A percentile compares a stretch with the other conserved stretches of the same genome.
phyloP scores from a whole-genome alignment of 2,888 invertebrate genomes.

The Trimorus sp. region DNA sequence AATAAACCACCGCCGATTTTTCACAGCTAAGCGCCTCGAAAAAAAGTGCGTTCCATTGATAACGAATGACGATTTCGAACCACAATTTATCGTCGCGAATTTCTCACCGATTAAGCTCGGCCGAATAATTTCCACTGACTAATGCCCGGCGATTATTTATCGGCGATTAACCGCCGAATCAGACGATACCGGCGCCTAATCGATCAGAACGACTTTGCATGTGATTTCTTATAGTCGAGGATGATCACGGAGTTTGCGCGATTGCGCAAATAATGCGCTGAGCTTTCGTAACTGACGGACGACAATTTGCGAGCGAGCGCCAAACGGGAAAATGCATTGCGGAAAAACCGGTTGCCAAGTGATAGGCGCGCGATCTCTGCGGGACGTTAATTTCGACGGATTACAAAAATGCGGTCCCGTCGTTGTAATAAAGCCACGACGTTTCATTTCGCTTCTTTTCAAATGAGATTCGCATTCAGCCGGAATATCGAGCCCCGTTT shows the following conservation, averaged over 20 bases:
- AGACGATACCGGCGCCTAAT: not conserved
- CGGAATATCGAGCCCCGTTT: constrained; percentile 55
- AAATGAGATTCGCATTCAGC: constrained; percentile 48
- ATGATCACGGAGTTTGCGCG: constrained; percentile 8
- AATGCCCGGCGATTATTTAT: no score
- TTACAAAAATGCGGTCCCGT: constrained; percentile 19
- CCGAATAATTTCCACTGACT: no score
- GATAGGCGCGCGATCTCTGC: constrained; percentile 31
- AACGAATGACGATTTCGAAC: no score
- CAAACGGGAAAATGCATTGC: constrained; percentile 22
- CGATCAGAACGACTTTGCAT: not conserved
- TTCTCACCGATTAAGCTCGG: no score
- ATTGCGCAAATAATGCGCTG: constrained; percentile 37
- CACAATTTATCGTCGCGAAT: no score
- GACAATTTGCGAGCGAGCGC: constrained; percentile 7
- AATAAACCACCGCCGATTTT: no score
- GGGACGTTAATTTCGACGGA: constrained; percentile 39
- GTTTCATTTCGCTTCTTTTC: constrained; percentile 48
- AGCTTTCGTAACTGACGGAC: constrained; percentile 36
- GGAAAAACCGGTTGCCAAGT: constrained; percentile 29
- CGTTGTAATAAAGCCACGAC: constrained; percentile 47
- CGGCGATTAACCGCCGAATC: not conserved
- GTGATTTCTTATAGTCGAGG: not conserved
- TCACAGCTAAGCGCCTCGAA: no score
- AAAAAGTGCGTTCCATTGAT: no score